These are phyloP conservation scores for Notodonta ziczac DNA, from an alignment of 2,888 invertebrate genomes.

Conservation along the genomic window DNA sequence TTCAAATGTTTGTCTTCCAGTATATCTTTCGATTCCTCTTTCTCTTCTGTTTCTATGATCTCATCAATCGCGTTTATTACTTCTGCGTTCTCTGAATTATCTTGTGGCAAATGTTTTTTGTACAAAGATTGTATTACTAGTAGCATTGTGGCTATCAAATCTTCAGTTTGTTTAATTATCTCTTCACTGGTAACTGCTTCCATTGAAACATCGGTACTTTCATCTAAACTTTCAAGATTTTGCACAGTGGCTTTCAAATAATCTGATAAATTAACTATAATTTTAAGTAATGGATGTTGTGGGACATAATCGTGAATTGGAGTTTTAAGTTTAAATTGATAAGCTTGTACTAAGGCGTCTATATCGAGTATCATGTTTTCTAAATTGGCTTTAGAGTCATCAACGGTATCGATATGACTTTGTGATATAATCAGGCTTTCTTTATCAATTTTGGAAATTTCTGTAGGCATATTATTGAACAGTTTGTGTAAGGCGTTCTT, in stretches of 20 bases:
- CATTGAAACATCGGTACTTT: constrained; percentile 49
- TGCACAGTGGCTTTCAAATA: constrained; percentile 55
- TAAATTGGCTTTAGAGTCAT: constrained; percentile 59
- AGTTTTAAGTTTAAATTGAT: constrained; percentile 59
- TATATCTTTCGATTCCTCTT: constrained; percentile 77
- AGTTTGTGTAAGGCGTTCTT: constrained; percentile 66
- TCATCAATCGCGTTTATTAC: constrained; percentile 68
- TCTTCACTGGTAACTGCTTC: constrained; percentile 42
- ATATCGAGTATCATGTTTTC: constrained; percentile 53
- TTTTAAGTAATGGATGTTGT: constrained; percentile 65
- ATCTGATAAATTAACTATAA: constrained; percentile 53
- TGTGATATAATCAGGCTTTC: constrained; percentile 57
- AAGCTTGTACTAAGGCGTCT: constrained; percentile 55
- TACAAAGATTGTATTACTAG: constrained; percentile 67
- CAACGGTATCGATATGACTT: constrained; percentile 62
- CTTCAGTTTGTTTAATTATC: constrained; percentile 62
- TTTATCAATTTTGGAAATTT: constrained; percentile 46
- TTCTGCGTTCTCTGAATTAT: constrained; percentile 55
- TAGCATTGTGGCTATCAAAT: constrained; percentile 66
- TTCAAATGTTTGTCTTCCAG: constrained; percentile 88
- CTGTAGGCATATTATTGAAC: constrained; percentile 54
- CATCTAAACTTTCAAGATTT: constrained; percentile 52
- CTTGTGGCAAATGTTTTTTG: constrained; percentile 68
- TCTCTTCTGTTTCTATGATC: constrained; percentile 61
- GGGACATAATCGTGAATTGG: constrained; percentile 41